Percentiles rank a stretch among this genome's conserved stretches.
Evolutionary conservation across 2,888 invertebrate genomes (phyloP).

Genomic region (Ephialtes manifestator): DNA sequence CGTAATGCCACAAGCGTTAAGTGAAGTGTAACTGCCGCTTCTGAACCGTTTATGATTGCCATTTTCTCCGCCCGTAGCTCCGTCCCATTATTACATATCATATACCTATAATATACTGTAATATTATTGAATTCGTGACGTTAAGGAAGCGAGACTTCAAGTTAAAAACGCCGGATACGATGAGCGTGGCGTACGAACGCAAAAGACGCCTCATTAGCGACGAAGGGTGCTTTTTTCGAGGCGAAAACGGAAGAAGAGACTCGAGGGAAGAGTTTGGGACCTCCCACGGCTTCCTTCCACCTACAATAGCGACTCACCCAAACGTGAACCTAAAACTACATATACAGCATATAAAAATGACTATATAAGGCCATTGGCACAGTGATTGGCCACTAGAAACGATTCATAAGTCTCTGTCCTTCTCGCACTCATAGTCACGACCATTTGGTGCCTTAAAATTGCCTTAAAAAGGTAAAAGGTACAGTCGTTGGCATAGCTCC

Average conservation of each 20-base stretch:
- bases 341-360: background rate
- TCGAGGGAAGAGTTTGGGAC: constrained; percentile 42
- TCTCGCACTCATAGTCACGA: background rate
- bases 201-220: constrained; percentile 41
- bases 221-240: background rate
- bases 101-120: background rate
- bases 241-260: constrained; percentile 29
- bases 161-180: constrained; percentile 8
- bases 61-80: constrained; percentile 12
- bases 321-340: constrained; percentile 24
- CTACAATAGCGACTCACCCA: background rate
- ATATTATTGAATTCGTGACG: constrained; percentile 48
- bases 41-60: constrained; percentile 47
- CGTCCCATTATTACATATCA: constrained; percentile 20
- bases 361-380: background rate
- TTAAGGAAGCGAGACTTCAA: constrained; percentile 19
- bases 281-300: constrained; percentile 62
- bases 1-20: constrained; percentile 6
- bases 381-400: background rate
- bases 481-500: background rate
- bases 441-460: background rate
- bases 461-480: background rate
- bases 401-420: background rate
- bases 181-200: background rate
- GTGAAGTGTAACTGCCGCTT: constrained; percentile 29